phyloP scores from a whole-genome alignment of 2,888 invertebrate genomes.

The Agrochola macilenta region DNA sequence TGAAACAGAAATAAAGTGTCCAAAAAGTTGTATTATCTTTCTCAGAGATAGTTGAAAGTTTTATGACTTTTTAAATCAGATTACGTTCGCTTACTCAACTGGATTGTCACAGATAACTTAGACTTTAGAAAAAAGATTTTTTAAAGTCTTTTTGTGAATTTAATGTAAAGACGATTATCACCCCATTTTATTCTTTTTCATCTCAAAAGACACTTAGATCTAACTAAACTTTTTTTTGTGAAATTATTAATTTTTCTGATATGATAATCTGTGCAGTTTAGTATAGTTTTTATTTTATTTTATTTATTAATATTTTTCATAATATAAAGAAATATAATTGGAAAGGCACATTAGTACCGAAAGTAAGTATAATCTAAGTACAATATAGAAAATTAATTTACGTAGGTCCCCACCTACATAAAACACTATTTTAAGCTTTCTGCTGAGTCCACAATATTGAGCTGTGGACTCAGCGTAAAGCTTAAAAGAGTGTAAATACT shows the following conservation, averaged over 20 bases:
- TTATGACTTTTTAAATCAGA: conserved; percentile 57
- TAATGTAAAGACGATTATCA: conserved; percentile 1
- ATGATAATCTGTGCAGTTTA: not conserved
- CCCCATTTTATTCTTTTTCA: not conserved
- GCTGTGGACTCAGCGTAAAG: too few relatives aligned
- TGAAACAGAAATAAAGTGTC: conserved; percentile 34
- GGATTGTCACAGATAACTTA: conserved; percentile 32
- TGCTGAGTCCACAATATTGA: not conserved
- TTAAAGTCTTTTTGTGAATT: not conserved
- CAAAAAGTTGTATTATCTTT: conserved; percentile 50
- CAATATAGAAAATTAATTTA: not conserved
- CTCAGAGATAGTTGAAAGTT: conserved; percentile 56
- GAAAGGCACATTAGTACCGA: not conserved
- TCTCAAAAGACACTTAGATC: not conserved
- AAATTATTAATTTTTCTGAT: not conserved
- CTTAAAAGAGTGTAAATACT: conserved; percentile 22
- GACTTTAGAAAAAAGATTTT: conserved; percentile 10
- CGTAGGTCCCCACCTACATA: not conserved
- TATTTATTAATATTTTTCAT: not conserved
- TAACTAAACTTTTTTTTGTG: not conserved
- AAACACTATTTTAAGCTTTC: too few relatives aligned
- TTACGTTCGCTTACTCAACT: conserved; percentile 45
- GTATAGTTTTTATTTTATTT: not conserved
- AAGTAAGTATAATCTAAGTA: not conserved
- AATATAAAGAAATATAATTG: not conserved